A percentile compares a stretch with the other conserved stretches of the same genome.
These are phyloP conservation scores for Ceriagrion tenellum DNA, from an alignment of 2,888 invertebrate species.

Conservation along the genomic window DNA sequence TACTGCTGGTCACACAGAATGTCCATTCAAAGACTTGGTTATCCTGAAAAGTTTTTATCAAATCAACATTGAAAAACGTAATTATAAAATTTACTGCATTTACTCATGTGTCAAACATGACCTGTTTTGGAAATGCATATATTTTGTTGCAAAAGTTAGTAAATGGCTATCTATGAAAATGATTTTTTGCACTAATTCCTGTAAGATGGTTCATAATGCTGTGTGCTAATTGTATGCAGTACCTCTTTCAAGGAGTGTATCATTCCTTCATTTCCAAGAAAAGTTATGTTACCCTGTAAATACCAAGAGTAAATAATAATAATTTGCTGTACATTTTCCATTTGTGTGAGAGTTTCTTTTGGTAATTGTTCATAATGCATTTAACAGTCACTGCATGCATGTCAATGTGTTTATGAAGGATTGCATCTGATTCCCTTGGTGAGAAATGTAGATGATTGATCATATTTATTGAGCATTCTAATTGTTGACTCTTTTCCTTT, in stretches of 20 bases:
- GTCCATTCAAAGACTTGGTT: background rate
- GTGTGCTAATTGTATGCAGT: background rate
- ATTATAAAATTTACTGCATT: background rate
- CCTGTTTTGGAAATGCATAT: background rate
- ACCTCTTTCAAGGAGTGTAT: constrained; percentile 1
- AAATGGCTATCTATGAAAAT: background rate
- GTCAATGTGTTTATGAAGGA: background rate
- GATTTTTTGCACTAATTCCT: background rate
- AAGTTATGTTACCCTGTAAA: background rate
- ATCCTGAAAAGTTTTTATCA: background rate
- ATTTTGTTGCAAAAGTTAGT: background rate
- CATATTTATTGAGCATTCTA: too few species aligned
- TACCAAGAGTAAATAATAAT: constrained; percentile 1
- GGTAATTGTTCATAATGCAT: background rate
- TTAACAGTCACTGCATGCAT: background rate
- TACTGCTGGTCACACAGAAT: background rate
- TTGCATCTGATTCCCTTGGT: too few species aligned
- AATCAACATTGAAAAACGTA: background rate
- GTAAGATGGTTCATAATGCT: background rate
- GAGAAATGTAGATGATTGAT: too few species aligned
- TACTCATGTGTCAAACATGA: background rate
- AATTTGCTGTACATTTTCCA: background rate
- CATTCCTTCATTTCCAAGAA: constrained; percentile 14
- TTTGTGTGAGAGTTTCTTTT: background rate
- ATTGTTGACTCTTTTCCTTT: too few species aligned